A percentile compares a stretch with the other conserved stretches of the same genome.
Evolutionary conservation across 2,113 vertebrate species (phyloP).

Genomic region (Campylomormyrus tamandua): DNA sequence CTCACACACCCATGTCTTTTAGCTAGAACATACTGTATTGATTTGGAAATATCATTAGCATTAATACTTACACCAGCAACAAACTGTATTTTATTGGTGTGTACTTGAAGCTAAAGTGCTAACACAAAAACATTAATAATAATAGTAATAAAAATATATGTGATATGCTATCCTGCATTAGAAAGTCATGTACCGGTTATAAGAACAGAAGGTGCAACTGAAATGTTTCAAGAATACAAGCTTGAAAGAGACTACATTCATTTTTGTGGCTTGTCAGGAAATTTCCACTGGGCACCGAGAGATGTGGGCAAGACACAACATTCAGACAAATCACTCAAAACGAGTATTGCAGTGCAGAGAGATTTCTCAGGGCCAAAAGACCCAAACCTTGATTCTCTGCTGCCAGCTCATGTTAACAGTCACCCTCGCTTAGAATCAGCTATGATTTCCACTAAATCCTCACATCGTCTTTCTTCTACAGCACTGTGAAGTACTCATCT

Average conservation of each 20-base stretch:
- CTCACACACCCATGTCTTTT: not conserved
- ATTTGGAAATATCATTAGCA: not conserved
- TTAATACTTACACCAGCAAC: not conserved
- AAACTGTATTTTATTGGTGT: not conserved
- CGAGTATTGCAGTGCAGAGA: not conserved
- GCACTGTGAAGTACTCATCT: not conserved
- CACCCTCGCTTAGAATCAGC: not conserved
- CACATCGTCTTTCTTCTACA: conserved; percentile 13
- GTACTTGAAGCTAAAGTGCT: not conserved
- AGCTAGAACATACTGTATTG: not conserved
- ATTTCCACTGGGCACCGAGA: not conserved
- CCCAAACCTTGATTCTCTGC: not conserved
- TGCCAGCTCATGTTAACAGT: not conserved
- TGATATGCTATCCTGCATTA: no score
- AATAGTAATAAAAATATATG: not conserved
- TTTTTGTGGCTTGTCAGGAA: not conserved
- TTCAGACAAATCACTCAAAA: not conserved
- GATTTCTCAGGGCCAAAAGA: not conserved
- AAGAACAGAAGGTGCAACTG: not conserved
- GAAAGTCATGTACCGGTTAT: not conserved
- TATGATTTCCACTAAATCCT: not conserved
- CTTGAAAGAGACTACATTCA: not conserved
- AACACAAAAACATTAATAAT: not conserved
- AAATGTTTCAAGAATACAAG: not conserved
- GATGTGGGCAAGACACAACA: not conserved